Evolutionary conservation across 2,888 invertebrate genomes (phyloP), one percentile per base, ranked within the genome.

Genomic region (Watsonalla cultraria): DNA sequence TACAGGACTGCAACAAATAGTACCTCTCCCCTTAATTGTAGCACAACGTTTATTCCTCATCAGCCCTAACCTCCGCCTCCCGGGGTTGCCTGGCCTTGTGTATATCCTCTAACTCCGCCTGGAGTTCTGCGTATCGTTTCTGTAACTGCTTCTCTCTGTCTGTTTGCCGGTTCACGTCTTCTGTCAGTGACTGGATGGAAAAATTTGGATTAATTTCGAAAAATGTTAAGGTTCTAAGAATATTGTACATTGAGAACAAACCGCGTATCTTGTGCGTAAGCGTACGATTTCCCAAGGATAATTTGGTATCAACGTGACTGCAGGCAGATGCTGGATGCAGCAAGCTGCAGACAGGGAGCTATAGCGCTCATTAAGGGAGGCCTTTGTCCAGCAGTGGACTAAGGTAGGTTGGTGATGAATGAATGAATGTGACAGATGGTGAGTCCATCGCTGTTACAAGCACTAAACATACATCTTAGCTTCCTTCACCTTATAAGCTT

Each of bases 131-230:
- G 78, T 95, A 99, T 67, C 94, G 93, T 58, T 93, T 92, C 88
- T 99, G 99, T 51, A 99, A 88, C 55, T 93, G 93, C 68, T 95
- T 96, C 80, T 99, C 99, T 54, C 99, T 92, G 61, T 98, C 97
- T 70, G 95, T 96, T 89, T 99, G 98, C 53, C 98, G 92, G 58
- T 94, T 95, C 0, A 98, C 98, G 80, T 99, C 98, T 76, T 98
- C 98, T 53, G 96, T 96, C 59, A 98, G 84, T 0, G 96, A 95
- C 95, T 96, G 85, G 54, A 78, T 78, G 52, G 5, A 49, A 59
- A 64, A 24, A 46, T 35, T 51, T 47, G 9, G 56, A 47, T 55
- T 47, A 56, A 45, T 45, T 45, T 39, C 1, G 35, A 47, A 5
- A 24, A 24, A 2, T 24, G 4, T 24, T 24, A 24, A 37, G 37